Base-by-base conservation (phyloP, 92 coral and sea anemone species). In the Bergia sp. region DNA sequence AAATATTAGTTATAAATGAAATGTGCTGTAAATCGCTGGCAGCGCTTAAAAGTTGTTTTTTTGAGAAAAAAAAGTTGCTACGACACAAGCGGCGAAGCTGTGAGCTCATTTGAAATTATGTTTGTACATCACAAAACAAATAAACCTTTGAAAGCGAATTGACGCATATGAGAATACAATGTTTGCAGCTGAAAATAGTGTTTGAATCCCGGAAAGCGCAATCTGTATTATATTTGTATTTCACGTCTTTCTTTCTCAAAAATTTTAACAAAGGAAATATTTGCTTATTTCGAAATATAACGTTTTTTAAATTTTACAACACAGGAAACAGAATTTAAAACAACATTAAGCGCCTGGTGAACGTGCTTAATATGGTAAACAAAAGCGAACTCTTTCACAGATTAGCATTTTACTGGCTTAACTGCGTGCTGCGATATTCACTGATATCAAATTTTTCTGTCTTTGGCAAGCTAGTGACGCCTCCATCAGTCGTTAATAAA, bases 321-420 rank as follows among this genome's bases (percentile, higher is more conserved):
- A 23, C 64, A 10, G 12, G n/a, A 57, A 57, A 16, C 72, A 57
- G 44, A 57, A 64, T 12, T 55, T 41, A 38, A 65, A 39, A 42
- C 4, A 66, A 65, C 36, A 58, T 38, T 81, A 29, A 40, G 49
- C 49, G 37, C 13, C 20, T 16, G 16, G 58, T 18, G 58, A 15
- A 53, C 58, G 15, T 53, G 13, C 16, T 3, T 47, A 9, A 18
- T 75, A 0, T 61, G 73, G 86, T 41, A 42, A 65, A 82, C 53
- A 81, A 57, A 36, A 38, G 37, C 15, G 18, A 71, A 7, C 45
- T 55, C 37, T 13, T 58, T 37, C 36, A 5, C 12, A 81, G 37
- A 82, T 82, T 82, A 66, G 39, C 76, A 82, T 82, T 82, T 64
- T 64, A 82, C 23, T 18, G 7, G 77, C 16, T 66, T 21, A 45